A percentile compares a stretch with the other conserved stretches of the same genome.
These are phyloP conservation scores for Mus minutoides DNA, from an alignment of 2,797 vertebrate species.

Conservation along the genomic window DNA sequence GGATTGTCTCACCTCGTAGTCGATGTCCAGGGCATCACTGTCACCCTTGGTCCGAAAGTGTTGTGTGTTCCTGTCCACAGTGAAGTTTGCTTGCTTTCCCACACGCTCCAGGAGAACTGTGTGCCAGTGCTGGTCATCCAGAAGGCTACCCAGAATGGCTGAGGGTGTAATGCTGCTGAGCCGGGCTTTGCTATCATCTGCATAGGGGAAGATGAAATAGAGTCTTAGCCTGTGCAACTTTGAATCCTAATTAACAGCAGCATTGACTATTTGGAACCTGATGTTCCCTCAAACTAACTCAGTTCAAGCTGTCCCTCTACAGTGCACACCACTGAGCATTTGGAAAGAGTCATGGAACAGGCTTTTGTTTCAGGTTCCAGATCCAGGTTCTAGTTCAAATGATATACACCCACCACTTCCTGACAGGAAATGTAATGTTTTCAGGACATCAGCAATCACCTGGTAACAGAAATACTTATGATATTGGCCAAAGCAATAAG, in stretches of 20 bases:
- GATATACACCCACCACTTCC: fast-evolving
- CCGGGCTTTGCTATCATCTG: constrained; percentile 93
- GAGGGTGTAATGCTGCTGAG: constrained; percentile 90
- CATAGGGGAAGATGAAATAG: constrained; percentile 13
- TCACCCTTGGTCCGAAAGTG: constrained; percentile 95
- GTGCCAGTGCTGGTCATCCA: constrained; percentile 99
- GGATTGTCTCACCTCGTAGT: constrained; percentile 93
- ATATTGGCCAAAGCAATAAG: neutral
- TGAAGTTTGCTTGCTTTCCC: constrained; percentile 98
- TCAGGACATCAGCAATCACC: neutral
- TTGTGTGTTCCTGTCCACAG: constrained; percentile 93
- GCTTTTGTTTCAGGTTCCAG: neutral
- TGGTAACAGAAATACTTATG: neutral
- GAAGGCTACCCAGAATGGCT: constrained; percentile 93
- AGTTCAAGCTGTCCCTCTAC: too few species aligned
- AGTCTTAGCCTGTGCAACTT: neutral
- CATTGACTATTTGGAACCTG: too few species aligned
- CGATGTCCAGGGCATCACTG: constrained; percentile 95
- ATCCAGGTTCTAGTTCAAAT: neutral
- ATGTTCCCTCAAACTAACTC: neutral
- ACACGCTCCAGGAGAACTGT: constrained; percentile 95
- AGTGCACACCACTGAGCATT: neutral
- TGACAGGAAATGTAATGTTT: neutral
- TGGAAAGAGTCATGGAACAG: neutral
- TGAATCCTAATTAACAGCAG: neutral